Evolutionary conservation across 2,797 vertebrate species (phyloP).

Genomic region (Echeneis naucrates): DNA sequence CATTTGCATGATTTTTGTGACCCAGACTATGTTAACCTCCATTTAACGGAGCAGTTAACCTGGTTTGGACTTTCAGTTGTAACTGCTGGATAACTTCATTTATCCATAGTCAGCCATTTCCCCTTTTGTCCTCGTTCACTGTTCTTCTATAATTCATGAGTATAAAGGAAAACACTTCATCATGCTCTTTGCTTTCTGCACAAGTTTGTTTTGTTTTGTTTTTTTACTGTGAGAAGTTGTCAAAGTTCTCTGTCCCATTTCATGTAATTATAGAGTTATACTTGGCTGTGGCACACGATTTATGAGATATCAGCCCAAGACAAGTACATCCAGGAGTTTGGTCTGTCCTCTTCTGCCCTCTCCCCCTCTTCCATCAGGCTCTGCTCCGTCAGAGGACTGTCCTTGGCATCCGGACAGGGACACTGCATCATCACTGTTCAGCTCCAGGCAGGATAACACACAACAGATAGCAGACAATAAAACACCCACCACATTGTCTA

Average conservation of each 20-base stretch:
- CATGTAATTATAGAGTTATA: slow-evolving; percentile 49
- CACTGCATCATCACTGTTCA: slow-evolving; percentile 65
- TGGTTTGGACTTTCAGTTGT: slow-evolving; percentile 28
- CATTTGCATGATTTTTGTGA: slow-evolving; percentile 71
- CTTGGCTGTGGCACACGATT: slow-evolving; percentile 21
- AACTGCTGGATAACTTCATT: slow-evolving; percentile 45
- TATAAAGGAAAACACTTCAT: slow-evolving; percentile 36
- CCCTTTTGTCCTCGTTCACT: slow-evolving; percentile 36
- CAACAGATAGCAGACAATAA: slow-evolving; percentile 57
- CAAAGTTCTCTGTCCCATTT: slow-evolving; percentile 41
- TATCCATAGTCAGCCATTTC: slow-evolving; percentile 44
- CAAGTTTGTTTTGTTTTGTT: slow-evolving; percentile 14
- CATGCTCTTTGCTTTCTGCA: slow-evolving; percentile 54
- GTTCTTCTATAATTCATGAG: slow-evolving; percentile 62
- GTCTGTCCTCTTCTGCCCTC: slow-evolving; percentile 38
- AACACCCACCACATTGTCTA: slow-evolving; percentile 25
- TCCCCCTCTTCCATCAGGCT: slow-evolving; percentile 50
- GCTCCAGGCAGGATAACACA: slow-evolving; percentile 49
- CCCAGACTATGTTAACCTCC: slow-evolving; percentile 49
- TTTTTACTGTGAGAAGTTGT: slow-evolving; percentile 35
- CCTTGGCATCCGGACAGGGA: slow-evolving; percentile 68
- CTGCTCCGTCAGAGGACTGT: slow-evolving; percentile 50
- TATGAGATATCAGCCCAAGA: slow-evolving; percentile 32
- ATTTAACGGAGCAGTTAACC: slow-evolving; percentile 59
- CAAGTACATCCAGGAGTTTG: slow-evolving; percentile 25